A percentile compares a stretch with the other conserved stretches of the same genome.
phyloP scores from a whole-genome alignment of 1,140 invertebrate species.

The Frieseomelitta varia region DNA sequence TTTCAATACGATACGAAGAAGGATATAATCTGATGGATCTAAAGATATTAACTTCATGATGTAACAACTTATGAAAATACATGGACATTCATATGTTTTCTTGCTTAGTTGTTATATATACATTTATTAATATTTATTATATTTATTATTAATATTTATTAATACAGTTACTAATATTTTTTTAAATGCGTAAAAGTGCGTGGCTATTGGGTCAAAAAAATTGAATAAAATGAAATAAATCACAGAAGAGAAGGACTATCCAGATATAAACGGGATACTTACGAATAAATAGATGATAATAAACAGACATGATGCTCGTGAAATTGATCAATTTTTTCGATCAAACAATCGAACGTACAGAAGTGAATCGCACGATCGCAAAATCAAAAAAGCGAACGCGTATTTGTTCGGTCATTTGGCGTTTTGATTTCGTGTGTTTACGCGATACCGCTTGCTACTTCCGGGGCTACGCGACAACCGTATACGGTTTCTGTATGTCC shows the following conservation, averaged over 20 bases:
- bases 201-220: too few relatives aligned
- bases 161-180: background rate
- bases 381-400: constrained; percentile 27
- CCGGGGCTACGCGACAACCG: constrained; percentile 31
- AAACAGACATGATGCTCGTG: background rate
- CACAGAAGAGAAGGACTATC: background rate
- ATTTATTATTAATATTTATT: too few relatives aligned
- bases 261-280: background rate
- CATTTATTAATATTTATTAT: background rate
- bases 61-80: too few relatives aligned
- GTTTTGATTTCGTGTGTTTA: constrained; percentile 55
- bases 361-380: background rate
- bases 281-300: too few relatives aligned
- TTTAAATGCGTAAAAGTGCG: too few relatives aligned
- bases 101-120: background rate
- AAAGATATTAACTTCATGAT: too few relatives aligned
- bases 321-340: background rate
- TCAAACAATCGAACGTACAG: background rate
- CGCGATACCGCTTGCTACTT: constrained; percentile 27
- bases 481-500: constrained; percentile 53
- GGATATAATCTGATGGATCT: too few relatives aligned
- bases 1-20: background rate
- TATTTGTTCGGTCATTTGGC: constrained; percentile 14
- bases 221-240: too few relatives aligned
- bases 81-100: background rate